phyloP scores from a whole-genome alignment of 2,888 invertebrate genomes.

The Lypha dubia region DNA sequence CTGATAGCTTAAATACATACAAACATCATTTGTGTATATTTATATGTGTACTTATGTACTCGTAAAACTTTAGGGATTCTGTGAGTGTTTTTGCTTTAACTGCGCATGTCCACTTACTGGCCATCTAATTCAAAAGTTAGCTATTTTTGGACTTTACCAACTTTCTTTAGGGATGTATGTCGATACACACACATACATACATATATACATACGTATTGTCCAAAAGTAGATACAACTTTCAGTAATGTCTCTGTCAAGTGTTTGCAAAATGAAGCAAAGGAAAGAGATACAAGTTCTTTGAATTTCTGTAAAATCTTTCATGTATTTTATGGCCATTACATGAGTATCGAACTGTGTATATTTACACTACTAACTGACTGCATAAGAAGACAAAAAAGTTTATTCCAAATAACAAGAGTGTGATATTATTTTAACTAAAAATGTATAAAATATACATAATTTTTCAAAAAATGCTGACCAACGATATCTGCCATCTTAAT shows the following conservation, averaged over 20 bases:
- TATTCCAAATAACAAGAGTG: slow-evolving; percentile 41
- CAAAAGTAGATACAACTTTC: slow-evolving; percentile 18
- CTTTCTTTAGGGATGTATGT: slow-evolving; percentile 25
- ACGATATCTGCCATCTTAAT: slow-evolving; percentile 68
- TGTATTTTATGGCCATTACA: slow-evolving; percentile 33
- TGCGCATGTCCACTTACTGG: slow-evolving; percentile 55
- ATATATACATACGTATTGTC: background rate
- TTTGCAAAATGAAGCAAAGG: background rate
- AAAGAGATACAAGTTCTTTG: slow-evolving; percentile 50
- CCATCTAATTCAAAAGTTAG: slow-evolving; percentile 27
- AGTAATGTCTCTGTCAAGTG: slow-evolving; percentile 39
- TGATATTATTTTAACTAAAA: slow-evolving; percentile 48
- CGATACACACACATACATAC: too few relatives aligned
- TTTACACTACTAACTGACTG: slow-evolving; percentile 41
- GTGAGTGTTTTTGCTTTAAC: slow-evolving; percentile 3
- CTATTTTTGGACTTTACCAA: slow-evolving; percentile 3
- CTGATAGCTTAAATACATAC: background rate
- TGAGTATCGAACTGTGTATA: slow-evolving; percentile 35
- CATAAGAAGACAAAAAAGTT: background rate
- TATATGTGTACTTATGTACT: background rate
- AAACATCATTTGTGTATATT: background rate
- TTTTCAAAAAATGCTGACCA: slow-evolving; percentile 11
- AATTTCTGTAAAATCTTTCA: slow-evolving; percentile 41
- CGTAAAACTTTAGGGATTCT: slow-evolving; percentile 42
- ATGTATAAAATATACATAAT: slow-evolving; percentile 2